Conservation (phyloP, 2,113 vertebrate genomes). For the Cephalopholis sonnerati region DNA sequence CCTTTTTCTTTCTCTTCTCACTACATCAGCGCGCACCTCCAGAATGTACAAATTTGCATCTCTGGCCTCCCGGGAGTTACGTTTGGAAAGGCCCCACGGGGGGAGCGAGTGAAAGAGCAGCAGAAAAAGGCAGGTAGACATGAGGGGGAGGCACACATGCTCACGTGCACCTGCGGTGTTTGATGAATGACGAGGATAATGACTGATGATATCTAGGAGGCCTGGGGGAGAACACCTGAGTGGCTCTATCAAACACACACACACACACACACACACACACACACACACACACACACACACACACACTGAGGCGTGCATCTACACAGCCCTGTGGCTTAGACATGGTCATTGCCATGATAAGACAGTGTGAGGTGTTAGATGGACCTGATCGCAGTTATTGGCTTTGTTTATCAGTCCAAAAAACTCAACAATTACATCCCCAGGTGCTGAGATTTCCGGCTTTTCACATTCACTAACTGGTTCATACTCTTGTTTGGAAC, state of each 20-base stretch:
- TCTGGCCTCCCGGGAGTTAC: constrained; percentile 48
- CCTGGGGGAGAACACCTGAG: constrained; percentile 84
- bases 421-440: constrained; percentile 41
- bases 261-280: constrained; percentile 53
- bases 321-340: constrained; percentile 43
- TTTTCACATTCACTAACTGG: neutral
- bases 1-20: constrained; percentile 27
- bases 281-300: constrained; percentile 11
- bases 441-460: constrained; percentile 33
- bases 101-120: constrained; percentile 57
- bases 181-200: constrained; percentile 85
- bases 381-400: constrained; percentile 44
- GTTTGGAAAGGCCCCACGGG: constrained; percentile 62
- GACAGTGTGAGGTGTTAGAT: constrained; percentile 61
- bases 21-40: constrained; percentile 50
- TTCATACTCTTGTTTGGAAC: neutral
- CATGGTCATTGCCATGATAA: constrained; percentile 53
- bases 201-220: constrained; percentile 81
- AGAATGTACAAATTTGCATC: constrained; percentile 67
- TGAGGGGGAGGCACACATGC: constrained; percentile 6
- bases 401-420: constrained; percentile 60
- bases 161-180: constrained; percentile 75
- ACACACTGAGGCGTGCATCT: constrained; percentile 6
- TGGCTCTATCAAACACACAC: constrained; percentile 66
- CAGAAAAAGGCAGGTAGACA: constrained; percentile 47